Evolutionary conservation across 2,888 invertebrate species (phyloP), one percentile per base, ranked within the genome.

Genomic region (Microdon myrmicae): DNA sequence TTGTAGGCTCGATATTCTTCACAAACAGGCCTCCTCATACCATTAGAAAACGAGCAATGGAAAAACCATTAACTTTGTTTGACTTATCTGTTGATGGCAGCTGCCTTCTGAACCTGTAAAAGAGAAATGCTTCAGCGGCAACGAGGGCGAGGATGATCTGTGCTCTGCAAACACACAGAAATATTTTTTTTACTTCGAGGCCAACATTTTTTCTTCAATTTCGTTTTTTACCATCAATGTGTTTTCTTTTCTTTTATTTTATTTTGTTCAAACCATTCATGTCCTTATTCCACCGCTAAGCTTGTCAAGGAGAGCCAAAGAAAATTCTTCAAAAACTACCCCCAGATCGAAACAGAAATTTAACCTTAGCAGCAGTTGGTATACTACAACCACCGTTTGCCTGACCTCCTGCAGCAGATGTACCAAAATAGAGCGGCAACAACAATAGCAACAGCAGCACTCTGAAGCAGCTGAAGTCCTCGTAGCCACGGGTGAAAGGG

Each of bases 11-110:
- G n/a, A n/a, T n/a, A n/a, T n/a, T n/a, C n/a, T n/a, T n/a, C n/a
- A n/a, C n/a, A n/a, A n/a, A n/a, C n/a, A n/a, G n/a, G n/a, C n/a
- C n/a, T n/a, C n/a, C n/a, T n/a, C n/a, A n/a, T n/a, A n/a, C n/a
- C n/a, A n/a, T n/a, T n/a, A n/a, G n/a, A n/a, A n/a, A n/a, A n/a
- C n/a, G n/a, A n/a, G n/a, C n/a, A n/a, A n/a, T n/a, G n/a, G n/a
- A n/a, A n/a, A n/a, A n/a, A n/a, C n/a, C n/a, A n/a, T n/a, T n/a
- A n/a, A n/a, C 22, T 37, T 37, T 48, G 47, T 60, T 31, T 35
- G 43, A 29, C 43, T 58, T 64, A 64, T 64, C 64, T 64, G 64
- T 51, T 51, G 47, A 45, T 64, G 64, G 56, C 64, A 64, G 64
- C 64, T 64, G 64, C 56, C 51, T 58, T 64, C 58, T 64, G 53